phyloP scores from a whole-genome alignment of 2,888 invertebrate species.

The Aquatica leii region DNA sequence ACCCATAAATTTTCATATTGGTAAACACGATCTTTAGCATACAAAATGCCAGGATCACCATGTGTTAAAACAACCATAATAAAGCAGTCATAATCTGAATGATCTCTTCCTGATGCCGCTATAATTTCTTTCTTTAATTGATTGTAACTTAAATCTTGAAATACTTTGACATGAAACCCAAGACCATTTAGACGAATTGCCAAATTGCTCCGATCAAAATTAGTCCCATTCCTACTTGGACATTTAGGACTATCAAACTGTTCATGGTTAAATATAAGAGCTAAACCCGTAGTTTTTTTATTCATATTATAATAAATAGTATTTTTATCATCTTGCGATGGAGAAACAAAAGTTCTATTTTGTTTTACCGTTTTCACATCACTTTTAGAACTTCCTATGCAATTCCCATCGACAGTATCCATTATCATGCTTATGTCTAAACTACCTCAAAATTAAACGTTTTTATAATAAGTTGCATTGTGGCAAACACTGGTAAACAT shows the following conservation, averaged over 20 bases:
- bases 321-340: conserved; percentile 57
- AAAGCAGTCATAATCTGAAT: conserved; percentile 84
- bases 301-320: conserved; percentile 87
- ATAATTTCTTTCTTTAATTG: conserved; percentile 73
- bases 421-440: too few relatives aligned
- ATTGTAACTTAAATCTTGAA: conserved; percentile 73
- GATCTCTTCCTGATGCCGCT: conserved; percentile 77
- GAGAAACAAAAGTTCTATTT: too few relatives aligned
- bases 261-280: conserved; percentile 92
- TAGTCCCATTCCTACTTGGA: conserved; percentile 81
- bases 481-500: too few relatives aligned
- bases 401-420: too few relatives aligned
- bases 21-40: conserved; percentile 85
- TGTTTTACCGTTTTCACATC: too few relatives aligned
- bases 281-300: conserved; percentile 81
- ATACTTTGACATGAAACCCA: conserved; percentile 76
- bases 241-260: conserved; percentile 76
- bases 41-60: conserved; percentile 88
- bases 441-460: too few relatives aligned
- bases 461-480: too few relatives aligned
- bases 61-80: conserved; percentile 86
- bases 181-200: conserved; percentile 69
- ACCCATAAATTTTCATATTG: conserved; percentile 83
- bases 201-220: conserved; percentile 83
- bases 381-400: too few relatives aligned